phyloP scores from a whole-genome alignment of 2,113 vertebrate species.

The Periophthalmodon schlosseri region DNA sequence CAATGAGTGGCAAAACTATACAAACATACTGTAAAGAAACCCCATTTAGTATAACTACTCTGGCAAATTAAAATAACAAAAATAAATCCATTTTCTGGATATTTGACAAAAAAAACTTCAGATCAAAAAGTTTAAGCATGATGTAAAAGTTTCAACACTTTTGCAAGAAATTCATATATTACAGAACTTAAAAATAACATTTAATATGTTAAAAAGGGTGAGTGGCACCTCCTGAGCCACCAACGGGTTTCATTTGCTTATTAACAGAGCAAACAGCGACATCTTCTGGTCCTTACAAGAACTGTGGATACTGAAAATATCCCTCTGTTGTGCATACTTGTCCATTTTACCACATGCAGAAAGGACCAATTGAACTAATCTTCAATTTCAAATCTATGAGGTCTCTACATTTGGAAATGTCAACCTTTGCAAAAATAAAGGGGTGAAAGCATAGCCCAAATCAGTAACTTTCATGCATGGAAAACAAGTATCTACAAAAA shows the following conservation, averaged over 20 bases:
- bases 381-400: constrained; percentile 60
- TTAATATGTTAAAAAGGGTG: constrained; percentile 26
- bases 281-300: constrained; percentile 42
- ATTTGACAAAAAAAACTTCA: constrained; percentile 47
- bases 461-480: constrained; percentile 73
- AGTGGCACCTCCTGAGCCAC: constrained; percentile 20
- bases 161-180: constrained; percentile 46
- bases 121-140: constrained; percentile 39
- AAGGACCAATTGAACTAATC: constrained; percentile 34
- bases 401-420: constrained; percentile 30
- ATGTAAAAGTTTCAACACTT: constrained; percentile 39
- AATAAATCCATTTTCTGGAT: constrained; percentile 54
- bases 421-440: constrained; percentile 29
- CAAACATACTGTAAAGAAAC: constrained; percentile 70
- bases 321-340: constrained; percentile 1
- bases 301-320: constrained; percentile 31
- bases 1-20: constrained; percentile 69
- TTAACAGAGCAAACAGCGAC: constrained; percentile 44
- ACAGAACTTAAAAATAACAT: constrained; percentile 52
- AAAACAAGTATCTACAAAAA: constrained; percentile 64
- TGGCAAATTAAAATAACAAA: constrained; percentile 66
- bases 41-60: constrained; percentile 57
- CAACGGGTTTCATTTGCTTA: constrained; percentile 30
- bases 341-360: constrained; percentile 1
- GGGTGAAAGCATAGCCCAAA: constrained; percentile 51